Conservation (phyloP, 2,888 invertebrate species). For the Cantharis rufa region DNA sequence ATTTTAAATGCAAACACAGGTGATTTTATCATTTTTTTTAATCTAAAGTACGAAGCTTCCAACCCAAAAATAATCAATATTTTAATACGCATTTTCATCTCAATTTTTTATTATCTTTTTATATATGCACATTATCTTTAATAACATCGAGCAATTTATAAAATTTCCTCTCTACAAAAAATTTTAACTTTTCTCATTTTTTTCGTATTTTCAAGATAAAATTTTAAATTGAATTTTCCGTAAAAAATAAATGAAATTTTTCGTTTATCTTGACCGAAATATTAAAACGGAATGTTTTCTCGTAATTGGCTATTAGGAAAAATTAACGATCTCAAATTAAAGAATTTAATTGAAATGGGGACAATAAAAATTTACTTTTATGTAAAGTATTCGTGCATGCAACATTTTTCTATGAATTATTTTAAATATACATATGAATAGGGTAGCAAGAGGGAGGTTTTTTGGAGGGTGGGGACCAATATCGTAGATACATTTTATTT, state of each 20-base stretch:
- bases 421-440: slow-evolving; percentile 34
- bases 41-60: slow-evolving; percentile 40
- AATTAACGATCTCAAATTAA: slow-evolving; percentile 1
- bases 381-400: slow-evolving; percentile 30
- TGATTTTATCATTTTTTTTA: slow-evolving; percentile 39
- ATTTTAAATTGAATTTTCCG: neutral
- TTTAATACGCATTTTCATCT: slow-evolving; percentile 37
- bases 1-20: slow-evolving; percentile 42
- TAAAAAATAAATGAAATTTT: neutral
- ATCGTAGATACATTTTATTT: slow-evolving; percentile 37
- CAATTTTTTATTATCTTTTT: slow-evolving; percentile 34
- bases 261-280: slow-evolving; percentile 12
- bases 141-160: neutral
- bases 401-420: slow-evolving; percentile 40
- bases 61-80: slow-evolving; percentile 37
- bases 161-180: neutral
- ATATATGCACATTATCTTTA: neutral
- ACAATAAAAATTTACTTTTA: slow-evolving; percentile 14
- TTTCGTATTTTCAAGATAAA: neutral
- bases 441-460: slow-evolving; percentile 35
- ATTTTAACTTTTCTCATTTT: neutral
- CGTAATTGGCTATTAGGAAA: slow-evolving; percentile 8
- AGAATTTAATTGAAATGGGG: slow-evolving; percentile 8
- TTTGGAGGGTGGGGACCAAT: slow-evolving; percentile 38
- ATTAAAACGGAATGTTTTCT: slow-evolving; percentile 13